These are phyloP conservation scores for Aplodontia rufa DNA, from an alignment of 2,113 vertebrate species.

Conservation along the genomic window DNA sequence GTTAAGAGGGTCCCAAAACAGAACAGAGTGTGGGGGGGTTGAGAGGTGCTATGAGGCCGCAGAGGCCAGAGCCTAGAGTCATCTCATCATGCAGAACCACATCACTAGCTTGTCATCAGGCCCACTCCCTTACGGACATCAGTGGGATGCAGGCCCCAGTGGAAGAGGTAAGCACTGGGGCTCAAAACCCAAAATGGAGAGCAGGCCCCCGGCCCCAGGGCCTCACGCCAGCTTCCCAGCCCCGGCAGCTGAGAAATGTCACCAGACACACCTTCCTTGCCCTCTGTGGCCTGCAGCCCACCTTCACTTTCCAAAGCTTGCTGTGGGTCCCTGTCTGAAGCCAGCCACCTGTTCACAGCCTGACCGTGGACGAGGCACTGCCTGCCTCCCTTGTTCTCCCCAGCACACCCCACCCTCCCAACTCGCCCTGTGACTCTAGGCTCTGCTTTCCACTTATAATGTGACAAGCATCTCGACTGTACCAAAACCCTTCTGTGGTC, in stretches of 20 bases:
- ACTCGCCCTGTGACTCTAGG: neutral
- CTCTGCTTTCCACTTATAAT: too few species aligned
- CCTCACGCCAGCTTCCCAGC: neutral
- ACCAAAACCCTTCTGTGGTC: neutral
- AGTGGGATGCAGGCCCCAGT: fast-evolving
- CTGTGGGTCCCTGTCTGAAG: neutral
- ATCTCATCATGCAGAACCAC: fast-evolving
- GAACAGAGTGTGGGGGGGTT: neutral
- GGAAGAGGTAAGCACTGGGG: too few species aligned
- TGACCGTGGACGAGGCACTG: too few species aligned
- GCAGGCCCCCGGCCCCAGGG: neutral
- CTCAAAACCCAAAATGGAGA: too few species aligned
- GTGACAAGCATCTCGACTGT: neutral
- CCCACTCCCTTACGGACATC: neutral
- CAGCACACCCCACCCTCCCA: too few species aligned
- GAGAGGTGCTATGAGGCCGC: neutral
- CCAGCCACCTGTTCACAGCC: neutral
- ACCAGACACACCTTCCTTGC: neutral
- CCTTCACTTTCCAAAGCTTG: too few species aligned
- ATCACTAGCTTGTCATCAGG: neutral
- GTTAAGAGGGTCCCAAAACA: neutral
- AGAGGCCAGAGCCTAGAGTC: neutral
- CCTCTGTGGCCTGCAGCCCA: neutral
- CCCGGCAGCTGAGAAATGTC: neutral
- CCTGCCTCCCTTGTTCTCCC: neutral